Evolutionary conservation across 1,140 invertebrate genomes (phyloP).

Genomic region (Drosophila nigrodunni): DNA sequence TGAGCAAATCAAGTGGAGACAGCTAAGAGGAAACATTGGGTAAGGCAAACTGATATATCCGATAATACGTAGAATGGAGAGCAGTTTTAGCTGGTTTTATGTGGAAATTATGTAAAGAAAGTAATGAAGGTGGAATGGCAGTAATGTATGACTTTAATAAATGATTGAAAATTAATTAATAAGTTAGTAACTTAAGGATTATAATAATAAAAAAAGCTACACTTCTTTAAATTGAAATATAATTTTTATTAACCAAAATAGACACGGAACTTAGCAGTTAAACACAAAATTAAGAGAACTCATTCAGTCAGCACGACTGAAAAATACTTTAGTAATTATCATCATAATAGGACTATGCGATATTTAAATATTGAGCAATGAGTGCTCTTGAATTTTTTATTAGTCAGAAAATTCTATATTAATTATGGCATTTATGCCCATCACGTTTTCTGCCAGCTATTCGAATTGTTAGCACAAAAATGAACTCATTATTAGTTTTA

Average conservation of each 20-base stretch:
- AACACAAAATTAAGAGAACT: background rate
- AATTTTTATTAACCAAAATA: background rate
- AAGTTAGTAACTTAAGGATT: background rate
- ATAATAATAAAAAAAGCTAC: background rate
- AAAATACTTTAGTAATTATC: background rate
- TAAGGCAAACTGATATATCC: conserved; percentile 21
- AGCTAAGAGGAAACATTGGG: conserved; percentile 17
- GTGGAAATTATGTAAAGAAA: conserved; percentile 3
- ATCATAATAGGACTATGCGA: conserved; percentile 18
- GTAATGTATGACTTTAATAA: background rate
- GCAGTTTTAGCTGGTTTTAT: conserved; percentile 16
- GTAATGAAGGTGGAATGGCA: background rate
- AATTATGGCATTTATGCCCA: conserved; percentile 5
- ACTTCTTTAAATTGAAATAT: background rate
- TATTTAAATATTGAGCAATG: background rate
- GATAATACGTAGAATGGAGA: background rate
- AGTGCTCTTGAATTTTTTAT: conserved; percentile 11
- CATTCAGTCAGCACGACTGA: background rate
- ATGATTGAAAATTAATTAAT: background rate
- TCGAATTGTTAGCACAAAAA: background rate
- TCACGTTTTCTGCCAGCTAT: conserved; percentile 19
- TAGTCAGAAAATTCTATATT: conserved; percentile 2
- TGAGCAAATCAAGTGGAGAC: conserved; percentile 35
- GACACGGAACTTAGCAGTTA: background rate
- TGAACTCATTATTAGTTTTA: conserved; percentile 18